phyloP scores from a whole-genome alignment of 2,113 vertebrate genomes.

The Aplodontia rufa region DNA sequence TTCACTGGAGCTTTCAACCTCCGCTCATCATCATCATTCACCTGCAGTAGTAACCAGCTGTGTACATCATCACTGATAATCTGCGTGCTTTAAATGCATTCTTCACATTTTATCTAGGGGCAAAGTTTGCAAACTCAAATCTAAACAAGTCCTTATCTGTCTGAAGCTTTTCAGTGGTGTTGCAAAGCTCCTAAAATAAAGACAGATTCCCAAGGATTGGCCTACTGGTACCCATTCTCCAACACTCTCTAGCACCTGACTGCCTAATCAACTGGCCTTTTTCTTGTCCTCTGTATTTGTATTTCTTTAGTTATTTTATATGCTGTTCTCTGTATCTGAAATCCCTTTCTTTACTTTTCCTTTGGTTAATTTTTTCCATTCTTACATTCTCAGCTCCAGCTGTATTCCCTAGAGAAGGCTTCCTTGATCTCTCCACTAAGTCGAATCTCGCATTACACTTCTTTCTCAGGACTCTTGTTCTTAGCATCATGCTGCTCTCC shows the following conservation, averaged over 20 bases:
- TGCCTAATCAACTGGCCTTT: background rate
- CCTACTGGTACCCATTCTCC: background rate
- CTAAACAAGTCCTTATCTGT: background rate
- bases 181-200: background rate
- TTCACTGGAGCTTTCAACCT: background rate
- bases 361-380: background rate
- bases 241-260: background rate
- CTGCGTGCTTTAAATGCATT: background rate
- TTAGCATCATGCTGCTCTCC: background rate
- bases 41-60: background rate
- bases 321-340: background rate
- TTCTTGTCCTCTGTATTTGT: background rate
- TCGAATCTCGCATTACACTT: background rate
- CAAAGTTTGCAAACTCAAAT: background rate
- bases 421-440: background rate
- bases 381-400: background rate
- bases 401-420: background rate
- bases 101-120: background rate
- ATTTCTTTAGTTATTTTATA: background rate
- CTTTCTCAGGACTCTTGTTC: background rate
- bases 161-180: background rate
- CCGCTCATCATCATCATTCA: background rate
- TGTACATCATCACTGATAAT: background rate
- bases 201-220: background rate
- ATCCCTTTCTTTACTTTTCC: background rate